A percentile compares a stretch with the other conserved stretches of the same genome.
Evolutionary conservation across 1,140 invertebrate genomes (phyloP).

Genomic region (Orchesella cincta): DNA sequence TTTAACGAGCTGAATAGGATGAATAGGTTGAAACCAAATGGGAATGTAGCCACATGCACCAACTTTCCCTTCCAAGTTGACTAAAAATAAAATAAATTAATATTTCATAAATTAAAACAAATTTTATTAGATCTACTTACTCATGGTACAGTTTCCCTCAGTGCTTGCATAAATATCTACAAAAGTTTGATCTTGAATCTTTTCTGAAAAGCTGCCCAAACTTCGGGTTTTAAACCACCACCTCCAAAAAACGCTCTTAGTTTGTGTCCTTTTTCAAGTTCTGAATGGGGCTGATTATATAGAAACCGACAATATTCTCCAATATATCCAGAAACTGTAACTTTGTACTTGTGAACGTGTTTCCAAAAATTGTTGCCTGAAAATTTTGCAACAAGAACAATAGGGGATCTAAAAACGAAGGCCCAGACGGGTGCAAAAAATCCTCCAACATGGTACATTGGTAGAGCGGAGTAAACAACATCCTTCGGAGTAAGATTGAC

Average conservation of each 20-base stretch:
- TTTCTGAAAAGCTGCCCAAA: conserved; percentile 91
- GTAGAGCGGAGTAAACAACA: conserved; percentile 83
- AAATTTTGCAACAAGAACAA: conserved; percentile 65
- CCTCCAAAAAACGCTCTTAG: conserved; percentile 91
- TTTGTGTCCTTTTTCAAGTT: conserved; percentile 75
- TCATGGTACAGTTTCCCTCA: conserved; percentile 92
- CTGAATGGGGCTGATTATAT: conserved; percentile 76
- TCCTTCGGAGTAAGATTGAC: too few species aligned
- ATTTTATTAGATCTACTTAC: conserved; percentile 61
- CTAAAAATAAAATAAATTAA: conserved; percentile 60
- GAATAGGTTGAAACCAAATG: conserved; percentile 63
- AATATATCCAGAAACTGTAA: conserved; percentile 57
- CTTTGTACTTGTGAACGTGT: conserved; percentile 66
- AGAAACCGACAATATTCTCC: conserved; percentile 58
- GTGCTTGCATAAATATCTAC: conserved; percentile 96
- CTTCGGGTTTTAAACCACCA: conserved; percentile 91
- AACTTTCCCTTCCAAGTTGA: conserved; percentile 58
- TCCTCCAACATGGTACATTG: conserved; percentile 84
- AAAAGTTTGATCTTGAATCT: conserved; percentile 83
- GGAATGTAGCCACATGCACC: conserved; percentile 75
- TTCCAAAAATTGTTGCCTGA: conserved; percentile 69
- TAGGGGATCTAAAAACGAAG: conserved; percentile 66
- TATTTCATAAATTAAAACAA: background rate
- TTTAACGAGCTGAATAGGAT: conserved; percentile 64
- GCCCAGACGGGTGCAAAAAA: conserved; percentile 61